These are phyloP conservation scores for Teleogryllus occipitalis DNA, from an alignment of 1,140 invertebrate species.

Conservation along the genomic window DNA sequence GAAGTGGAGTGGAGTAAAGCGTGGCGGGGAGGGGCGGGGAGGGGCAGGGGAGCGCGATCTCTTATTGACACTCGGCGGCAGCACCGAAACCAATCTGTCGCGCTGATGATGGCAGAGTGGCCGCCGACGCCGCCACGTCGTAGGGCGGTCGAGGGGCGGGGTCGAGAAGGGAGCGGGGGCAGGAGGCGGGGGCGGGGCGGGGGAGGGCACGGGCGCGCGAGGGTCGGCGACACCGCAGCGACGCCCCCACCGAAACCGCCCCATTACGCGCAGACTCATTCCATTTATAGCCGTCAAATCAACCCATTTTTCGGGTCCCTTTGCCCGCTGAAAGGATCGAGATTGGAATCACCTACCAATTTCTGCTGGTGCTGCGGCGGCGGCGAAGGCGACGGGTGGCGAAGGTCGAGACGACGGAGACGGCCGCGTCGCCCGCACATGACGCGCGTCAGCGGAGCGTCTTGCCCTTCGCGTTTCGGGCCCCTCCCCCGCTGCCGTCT, in stretches of 20 bases:
- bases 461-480: not conserved
- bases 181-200: no score
- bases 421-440: constrained; percentile 5
- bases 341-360: constrained; percentile 26
- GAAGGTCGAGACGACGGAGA: not conserved
- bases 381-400: not conserved
- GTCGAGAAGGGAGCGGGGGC: no score
- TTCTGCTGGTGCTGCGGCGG: constrained; percentile 16
- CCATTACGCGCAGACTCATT: constrained; percentile 22
- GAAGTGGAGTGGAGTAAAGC: not conserved
- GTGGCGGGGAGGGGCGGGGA: not conserved
- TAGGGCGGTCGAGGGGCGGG: no score
- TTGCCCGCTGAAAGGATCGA: constrained; percentile 21
- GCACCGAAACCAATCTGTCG: not conserved
- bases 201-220: no score
- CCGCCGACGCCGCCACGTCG: not conserved
- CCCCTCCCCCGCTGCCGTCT: not conserved
- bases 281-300: constrained; percentile 24
- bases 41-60: not conserved
- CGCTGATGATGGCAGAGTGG: not conserved
- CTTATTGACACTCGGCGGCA: not conserved
- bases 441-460: not conserved
- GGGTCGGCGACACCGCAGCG: not conserved
- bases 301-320: constrained; percentile 22
- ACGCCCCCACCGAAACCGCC: not conserved